phyloP scores from a whole-genome alignment of 2,797 vertebrate genomes.

The Tapirus indicus region DNA sequence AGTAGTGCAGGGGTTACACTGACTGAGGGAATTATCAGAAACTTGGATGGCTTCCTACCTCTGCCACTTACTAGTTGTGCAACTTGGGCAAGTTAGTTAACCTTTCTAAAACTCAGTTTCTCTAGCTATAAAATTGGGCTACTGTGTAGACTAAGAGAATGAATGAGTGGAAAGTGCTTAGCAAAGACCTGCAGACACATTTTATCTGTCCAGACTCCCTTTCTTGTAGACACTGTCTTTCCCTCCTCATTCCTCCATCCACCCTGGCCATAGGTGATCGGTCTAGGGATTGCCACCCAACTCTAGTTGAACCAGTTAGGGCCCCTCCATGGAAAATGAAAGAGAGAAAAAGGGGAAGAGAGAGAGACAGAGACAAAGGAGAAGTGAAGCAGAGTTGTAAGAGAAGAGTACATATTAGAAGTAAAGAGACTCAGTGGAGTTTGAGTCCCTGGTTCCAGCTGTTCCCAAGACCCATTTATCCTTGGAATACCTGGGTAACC shows the following conservation, averaged over 20 bases:
- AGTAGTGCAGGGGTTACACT: background rate
- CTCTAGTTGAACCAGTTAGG: background rate
- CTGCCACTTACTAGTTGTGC: background rate
- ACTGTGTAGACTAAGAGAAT: background rate
- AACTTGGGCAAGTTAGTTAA: background rate
- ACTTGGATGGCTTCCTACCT: background rate
- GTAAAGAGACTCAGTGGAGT: background rate
- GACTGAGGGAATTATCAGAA: background rate
- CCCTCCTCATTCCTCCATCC: background rate
- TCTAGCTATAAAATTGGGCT: background rate
- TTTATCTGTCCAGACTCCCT: background rate
- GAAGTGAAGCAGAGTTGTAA: background rate
- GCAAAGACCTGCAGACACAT: background rate
- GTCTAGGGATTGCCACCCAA: background rate
- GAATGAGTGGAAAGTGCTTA: background rate
- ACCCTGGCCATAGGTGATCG: background rate
- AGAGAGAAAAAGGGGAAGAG: background rate
- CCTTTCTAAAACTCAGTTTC: background rate
- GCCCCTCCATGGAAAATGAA: background rate
- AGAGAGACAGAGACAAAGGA: background rate
- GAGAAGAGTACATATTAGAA: background rate
- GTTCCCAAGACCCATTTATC: background rate
- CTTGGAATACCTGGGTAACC: background rate
- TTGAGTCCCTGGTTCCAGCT: background rate
- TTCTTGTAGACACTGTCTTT: background rate